These are phyloP conservation scores for Lasioglossum pauxillum DNA, from an alignment of 2,888 invertebrate genomes.

Conservation along the genomic window DNA sequence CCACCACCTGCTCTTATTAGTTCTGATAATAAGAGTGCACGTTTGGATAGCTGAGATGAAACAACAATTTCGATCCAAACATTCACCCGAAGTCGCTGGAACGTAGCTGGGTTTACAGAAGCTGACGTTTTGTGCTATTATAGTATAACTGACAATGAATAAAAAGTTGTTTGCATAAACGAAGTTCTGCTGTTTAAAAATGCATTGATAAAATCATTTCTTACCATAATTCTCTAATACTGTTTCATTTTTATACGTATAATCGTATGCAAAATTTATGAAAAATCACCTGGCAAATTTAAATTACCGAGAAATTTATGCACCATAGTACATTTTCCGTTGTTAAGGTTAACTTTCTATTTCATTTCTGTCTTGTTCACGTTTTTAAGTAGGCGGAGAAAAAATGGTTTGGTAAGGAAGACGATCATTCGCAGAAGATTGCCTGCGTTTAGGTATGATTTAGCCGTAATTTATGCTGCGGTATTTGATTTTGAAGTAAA, in stretches of 20 bases:
- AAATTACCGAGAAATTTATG: not conserved
- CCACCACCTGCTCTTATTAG: constrained; percentile 1
- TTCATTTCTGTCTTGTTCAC: not conserved
- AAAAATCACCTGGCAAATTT: not conserved
- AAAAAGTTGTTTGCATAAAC: not conserved
- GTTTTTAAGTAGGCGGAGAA: not conserved
- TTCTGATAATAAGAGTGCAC: no score
- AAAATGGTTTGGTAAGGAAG: not conserved
- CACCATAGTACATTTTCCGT: not conserved
- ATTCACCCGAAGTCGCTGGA: not conserved
- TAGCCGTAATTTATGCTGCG: not conserved
- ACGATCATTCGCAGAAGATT: not conserved
- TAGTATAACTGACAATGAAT: not conserved
- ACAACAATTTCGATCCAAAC: not conserved
- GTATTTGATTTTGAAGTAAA: not conserved
- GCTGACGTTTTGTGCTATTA: not conserved
- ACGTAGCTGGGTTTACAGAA: not conserved
- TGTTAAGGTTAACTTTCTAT: not conserved
- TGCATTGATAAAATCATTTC: not conserved
- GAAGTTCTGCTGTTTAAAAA: not conserved
- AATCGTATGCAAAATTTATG: not conserved
- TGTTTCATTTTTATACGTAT: not conserved
- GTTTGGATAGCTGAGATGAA: not conserved
- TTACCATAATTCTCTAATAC: not conserved
- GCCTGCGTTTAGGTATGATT: not conserved